Conservation (phyloP, 2,797 vertebrate species). For the Falco naumanni region DNA sequence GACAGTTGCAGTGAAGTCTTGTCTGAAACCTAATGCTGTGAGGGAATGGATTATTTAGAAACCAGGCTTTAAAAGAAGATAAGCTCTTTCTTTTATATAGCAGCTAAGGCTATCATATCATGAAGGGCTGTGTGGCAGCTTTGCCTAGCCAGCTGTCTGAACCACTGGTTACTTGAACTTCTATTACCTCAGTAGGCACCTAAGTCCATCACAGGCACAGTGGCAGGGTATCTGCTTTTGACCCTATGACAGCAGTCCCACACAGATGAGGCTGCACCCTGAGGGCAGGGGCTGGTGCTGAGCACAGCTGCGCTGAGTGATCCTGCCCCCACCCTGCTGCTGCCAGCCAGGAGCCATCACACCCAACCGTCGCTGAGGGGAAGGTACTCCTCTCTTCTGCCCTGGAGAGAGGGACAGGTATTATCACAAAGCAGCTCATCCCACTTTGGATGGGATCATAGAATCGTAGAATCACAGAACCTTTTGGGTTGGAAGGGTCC, state of each 20-base stretch:
- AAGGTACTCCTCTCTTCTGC: not conserved
- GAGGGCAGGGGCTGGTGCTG: not conserved
- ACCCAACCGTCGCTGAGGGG: not conserved
- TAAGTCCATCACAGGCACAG: fast-evolving
- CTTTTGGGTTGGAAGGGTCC: no score
- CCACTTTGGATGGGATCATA: not conserved
- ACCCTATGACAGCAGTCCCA: not conserved
- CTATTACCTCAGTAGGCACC: not conserved
- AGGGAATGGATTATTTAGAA: not conserved
- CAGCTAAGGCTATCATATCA: not conserved
- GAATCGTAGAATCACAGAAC: no score
- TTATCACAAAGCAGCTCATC: not conserved
- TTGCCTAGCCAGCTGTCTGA: not conserved
- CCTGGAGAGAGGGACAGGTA: not conserved
- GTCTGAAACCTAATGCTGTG: not conserved
- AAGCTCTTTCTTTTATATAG: not conserved
- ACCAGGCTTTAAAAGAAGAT: not conserved
- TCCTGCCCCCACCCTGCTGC: not conserved
- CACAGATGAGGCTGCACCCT: fast-evolving
- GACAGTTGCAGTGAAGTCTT: not conserved
- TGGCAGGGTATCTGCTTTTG: not conserved
- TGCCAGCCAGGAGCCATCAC: not conserved
- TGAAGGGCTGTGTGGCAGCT: not conserved
- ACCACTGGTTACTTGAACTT: not conserved
- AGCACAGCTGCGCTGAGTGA: not conserved